Evolutionary conservation across 1,140 invertebrate genomes (phyloP), one percentile per base, ranked within the genome.

Genomic region (Daktulosphaira vitifoliae): DNA sequence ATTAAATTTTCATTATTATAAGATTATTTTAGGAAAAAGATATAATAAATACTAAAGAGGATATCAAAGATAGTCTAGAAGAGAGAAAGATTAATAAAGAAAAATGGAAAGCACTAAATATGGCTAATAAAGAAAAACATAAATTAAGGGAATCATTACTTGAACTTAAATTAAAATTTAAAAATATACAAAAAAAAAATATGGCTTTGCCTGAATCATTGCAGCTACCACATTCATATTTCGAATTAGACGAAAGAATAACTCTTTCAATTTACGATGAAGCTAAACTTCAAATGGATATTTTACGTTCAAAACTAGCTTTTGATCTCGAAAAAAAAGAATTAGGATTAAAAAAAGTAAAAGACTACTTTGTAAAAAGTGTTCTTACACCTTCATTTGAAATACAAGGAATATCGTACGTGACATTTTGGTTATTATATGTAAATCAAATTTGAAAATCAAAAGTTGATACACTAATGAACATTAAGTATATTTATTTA

Each of bases 311-410:
- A 48, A 81, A 83, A 71, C 65, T 79, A 38, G 83, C 81, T 1
- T 88, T 81, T 73, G 78, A 85, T 66, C 72, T 83, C 3, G 84
- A 86, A 71, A 86, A 84, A 69, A 85, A 84, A 20, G 78, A 82
- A 67, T 71, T 91, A 7, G 79, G 77, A 11, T 76, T 88, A 18
- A 73, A 82, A 22, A 92, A 93, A 74, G 76, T 93, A 42, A 76
- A 82, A 68, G 75, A 81, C 16, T 80, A 83, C 69, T 87, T 88
- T 68, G 79, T 87, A n/a, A 75, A 83, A 69, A 78, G 81, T 13
- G 72, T 88, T 8, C 0, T 62, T 5, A 62, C 42, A n/a, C 20
- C n/a, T 18, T 46, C 26, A 9, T 62, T 62, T 48, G 9, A 26
- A 44, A 25, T 62, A 26, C 42, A 48, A 46, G 56, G 38, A 26